phyloP scores from a whole-genome alignment of 1,140 invertebrate genomes.

The Neodiprion fabricii region DNA sequence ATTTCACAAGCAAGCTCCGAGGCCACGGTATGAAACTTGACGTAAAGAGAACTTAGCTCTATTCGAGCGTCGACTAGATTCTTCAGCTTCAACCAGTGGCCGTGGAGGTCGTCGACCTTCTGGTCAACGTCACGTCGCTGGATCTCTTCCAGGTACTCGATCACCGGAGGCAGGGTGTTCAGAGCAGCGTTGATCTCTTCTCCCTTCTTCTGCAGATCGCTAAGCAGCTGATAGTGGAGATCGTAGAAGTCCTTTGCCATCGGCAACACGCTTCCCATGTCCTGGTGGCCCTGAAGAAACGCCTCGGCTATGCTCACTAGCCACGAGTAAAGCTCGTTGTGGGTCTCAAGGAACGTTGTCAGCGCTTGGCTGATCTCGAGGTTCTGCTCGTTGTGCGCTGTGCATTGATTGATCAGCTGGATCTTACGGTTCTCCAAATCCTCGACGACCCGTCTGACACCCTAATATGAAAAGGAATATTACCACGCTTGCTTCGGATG shows the following conservation, averaged over 20 bases:
- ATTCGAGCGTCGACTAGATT: slow-evolving; percentile 70
- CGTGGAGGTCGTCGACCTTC: slow-evolving; percentile 67
- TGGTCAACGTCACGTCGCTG: slow-evolving; percentile 64
- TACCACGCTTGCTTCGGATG: background rate
- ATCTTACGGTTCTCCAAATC: slow-evolving; percentile 79
- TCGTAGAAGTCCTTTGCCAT: slow-evolving; percentile 79
- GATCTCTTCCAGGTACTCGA: slow-evolving; percentile 72
- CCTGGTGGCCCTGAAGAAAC: slow-evolving; percentile 76
- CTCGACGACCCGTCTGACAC: slow-evolving; percentile 71
- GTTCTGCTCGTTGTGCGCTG: slow-evolving; percentile 76
- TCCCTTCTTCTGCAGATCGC: slow-evolving; percentile 73
- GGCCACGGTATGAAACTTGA: slow-evolving; percentile 77
- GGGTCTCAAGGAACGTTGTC: slow-evolving; percentile 73
- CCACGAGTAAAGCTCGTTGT: slow-evolving; percentile 77
- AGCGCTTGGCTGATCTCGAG: slow-evolving; percentile 72
- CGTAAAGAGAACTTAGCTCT: slow-evolving; percentile 69
- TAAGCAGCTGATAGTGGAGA: slow-evolving; percentile 75
- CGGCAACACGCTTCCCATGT: slow-evolving; percentile 75
- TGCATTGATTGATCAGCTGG: slow-evolving; percentile 71
- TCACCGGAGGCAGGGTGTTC: slow-evolving; percentile 67
- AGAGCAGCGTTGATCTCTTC: slow-evolving; percentile 62
- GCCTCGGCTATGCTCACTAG: slow-evolving; percentile 73
- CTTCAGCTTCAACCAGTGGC: slow-evolving; percentile 71
- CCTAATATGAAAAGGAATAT: slow-evolving; percentile 48
- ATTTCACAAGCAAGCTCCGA: slow-evolving; percentile 72